Base-by-base conservation (phyloP, 2,113 vertebrate genomes). In the Willisornis vidua region DNA sequence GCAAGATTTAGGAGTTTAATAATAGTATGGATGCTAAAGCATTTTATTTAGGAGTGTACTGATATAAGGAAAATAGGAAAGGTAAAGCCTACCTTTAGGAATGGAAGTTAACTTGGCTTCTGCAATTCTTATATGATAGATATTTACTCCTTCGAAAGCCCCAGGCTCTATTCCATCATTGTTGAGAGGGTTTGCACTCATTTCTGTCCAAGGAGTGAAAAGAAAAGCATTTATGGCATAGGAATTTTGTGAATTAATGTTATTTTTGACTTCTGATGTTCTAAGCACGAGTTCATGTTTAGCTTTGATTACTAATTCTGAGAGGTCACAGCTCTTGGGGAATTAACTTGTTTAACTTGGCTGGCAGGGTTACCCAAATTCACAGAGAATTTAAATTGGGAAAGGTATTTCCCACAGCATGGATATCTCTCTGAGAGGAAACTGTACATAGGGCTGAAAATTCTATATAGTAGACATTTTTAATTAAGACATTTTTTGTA, bases 101-200 rank as follows among this genome's bases (percentile, higher is more conserved):
- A 99, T 55, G 43, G 99, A 98, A 23, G 99, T 99, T 49, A 99
- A 97, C 96, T 98, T 99, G 37, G 99, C 98, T 96, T 99, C 99
- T 75, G 99, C 98, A 52, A 99, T 99, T 87, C 99, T 98, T 61
- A 99, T 96, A 29, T 99, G 99, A 31, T 99, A 98, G n/a, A 99
- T 98, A 3, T 98, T 98, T 96, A 99, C 96, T 46, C 98, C 99
- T 89, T 99, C 98, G 57, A 99, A 99, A 63, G 99, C 99, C 46
- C 98, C 99, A 49, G 98, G 96, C 87, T 99, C 99, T 81, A 99
- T 99, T 37, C 99, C 99, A 16, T 96, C 98, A 74, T 99, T 99
- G 72, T 99, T 94, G 57, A 99, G 97, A 90, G 99, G 99, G 92
- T 99, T 99, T 92, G 99, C 99, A n/a, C 99, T 99, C 98, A 99